These are phyloP conservation scores for Balanococcus diminutus DNA, from an alignment of 2,888 invertebrate genomes.

Conservation along the genomic window DNA sequence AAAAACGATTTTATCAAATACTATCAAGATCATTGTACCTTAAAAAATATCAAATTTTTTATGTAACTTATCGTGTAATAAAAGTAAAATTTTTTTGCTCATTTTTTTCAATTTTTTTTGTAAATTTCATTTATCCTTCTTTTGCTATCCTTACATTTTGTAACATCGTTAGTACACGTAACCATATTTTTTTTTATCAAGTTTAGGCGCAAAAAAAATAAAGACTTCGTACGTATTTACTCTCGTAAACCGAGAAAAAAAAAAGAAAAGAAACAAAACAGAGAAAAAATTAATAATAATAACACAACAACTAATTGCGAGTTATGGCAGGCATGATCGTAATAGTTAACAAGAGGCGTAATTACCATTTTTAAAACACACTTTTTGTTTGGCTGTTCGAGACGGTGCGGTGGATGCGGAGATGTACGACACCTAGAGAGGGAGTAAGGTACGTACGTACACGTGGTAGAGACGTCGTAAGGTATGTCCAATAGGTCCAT, in stretches of 20 bases:
- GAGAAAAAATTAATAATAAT: slow-evolving; percentile 52
- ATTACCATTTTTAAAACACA: background rate
- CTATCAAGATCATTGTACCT: slow-evolving; percentile 53
- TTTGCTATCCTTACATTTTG: background rate
- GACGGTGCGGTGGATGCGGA: background rate
- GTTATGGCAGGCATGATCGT: slow-evolving; percentile 54
- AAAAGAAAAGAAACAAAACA: slow-evolving; percentile 44
- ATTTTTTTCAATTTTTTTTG: background rate
- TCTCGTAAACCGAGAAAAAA: slow-evolving; percentile 36
- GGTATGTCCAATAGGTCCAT: too few relatives aligned
- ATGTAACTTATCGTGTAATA: slow-evolving; percentile 2
- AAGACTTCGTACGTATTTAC: slow-evolving; percentile 46
- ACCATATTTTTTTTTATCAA: slow-evolving; percentile 25
- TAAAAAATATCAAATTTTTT: slow-evolving; percentile 17
- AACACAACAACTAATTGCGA: slow-evolving; percentile 54
- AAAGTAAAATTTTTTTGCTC: background rate
- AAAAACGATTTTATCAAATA: slow-evolving; percentile 52
- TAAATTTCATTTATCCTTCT: slow-evolving; percentile 27
- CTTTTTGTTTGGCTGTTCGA: background rate
- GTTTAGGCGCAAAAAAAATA: slow-evolving; percentile 44
- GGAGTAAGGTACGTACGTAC: background rate
- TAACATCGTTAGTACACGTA: slow-evolving; percentile 39
- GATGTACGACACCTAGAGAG: background rate
- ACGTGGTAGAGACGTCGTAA: background rate
- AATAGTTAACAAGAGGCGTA: slow-evolving; percentile 40